phyloP scores from a whole-genome alignment of 1,140 invertebrate genomes.

The Drosophila melanica region DNA sequence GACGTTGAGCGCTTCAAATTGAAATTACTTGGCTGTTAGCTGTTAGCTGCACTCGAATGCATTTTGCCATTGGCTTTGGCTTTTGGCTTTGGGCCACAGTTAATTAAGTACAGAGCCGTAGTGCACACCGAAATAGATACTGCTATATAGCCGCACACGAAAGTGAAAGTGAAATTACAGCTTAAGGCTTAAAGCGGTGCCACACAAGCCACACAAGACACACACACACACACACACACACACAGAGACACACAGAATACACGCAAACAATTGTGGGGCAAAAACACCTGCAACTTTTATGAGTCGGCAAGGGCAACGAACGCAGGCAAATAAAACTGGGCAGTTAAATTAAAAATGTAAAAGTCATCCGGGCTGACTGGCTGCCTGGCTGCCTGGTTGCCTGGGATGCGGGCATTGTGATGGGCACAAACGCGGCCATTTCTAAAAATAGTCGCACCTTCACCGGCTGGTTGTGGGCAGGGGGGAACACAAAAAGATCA shows the following conservation, averaged over 20 bases:
- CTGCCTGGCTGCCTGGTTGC: background rate
- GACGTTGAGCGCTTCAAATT: slow-evolving; percentile 64
- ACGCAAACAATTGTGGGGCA: slow-evolving; percentile 9
- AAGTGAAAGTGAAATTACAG: slow-evolving; percentile 13
- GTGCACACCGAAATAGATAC: slow-evolving; percentile 4
- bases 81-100: slow-evolving; percentile 26
- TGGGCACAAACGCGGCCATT: slow-evolving; percentile 19
- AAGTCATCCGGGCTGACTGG: slow-evolving; percentile 25
- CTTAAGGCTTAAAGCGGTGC: slow-evolving; percentile 41
- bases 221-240: slow-evolving; percentile 1
- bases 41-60: slow-evolving; percentile 45
- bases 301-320: slow-evolving; percentile 14
- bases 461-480: too few species aligned
- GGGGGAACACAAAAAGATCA: slow-evolving; percentile 14
- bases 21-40: slow-evolving; percentile 56
- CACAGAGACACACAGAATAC: background rate
- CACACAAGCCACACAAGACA: slow-evolving; percentile 42
- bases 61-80: slow-evolving; percentile 8
- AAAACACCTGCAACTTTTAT: slow-evolving; percentile 37
- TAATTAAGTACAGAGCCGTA: slow-evolving; percentile 43
- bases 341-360: slow-evolving; percentile 70
- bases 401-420: slow-evolving; percentile 9
- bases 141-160: background rate
- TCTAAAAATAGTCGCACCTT: slow-evolving; percentile 29
- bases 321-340: slow-evolving; percentile 63